These are phyloP conservation scores for Protobothrops flavoviridis DNA, from an alignment of 2,113 vertebrate genomes.

Conservation along the genomic window DNA sequence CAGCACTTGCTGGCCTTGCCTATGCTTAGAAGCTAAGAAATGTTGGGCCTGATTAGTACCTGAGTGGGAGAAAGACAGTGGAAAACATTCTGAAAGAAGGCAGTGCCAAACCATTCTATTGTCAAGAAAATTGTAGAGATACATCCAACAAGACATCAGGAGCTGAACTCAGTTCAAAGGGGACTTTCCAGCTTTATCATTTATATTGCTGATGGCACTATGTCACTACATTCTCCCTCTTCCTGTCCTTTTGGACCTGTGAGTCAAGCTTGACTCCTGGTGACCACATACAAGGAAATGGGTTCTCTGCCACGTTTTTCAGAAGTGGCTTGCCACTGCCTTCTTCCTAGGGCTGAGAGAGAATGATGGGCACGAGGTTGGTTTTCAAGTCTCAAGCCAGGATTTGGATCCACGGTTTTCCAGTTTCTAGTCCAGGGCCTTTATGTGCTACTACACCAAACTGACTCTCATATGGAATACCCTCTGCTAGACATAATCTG, in stretches of 20 bases:
- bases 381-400: not conserved
- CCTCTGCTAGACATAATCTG: not conserved
- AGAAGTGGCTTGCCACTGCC: not conserved
- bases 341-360: not conserved
- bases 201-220: not conserved
- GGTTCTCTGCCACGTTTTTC: not conserved
- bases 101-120: not conserved
- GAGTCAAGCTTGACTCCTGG: not conserved
- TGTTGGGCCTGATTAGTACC: not conserved
- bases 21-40: not conserved
- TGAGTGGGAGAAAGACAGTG: not conserved
- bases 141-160: not conserved
- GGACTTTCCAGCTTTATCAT: not conserved
- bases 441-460: not conserved
- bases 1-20: not conserved
- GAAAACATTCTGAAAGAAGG: not conserved
- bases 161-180: not conserved
- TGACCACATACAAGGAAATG: not conserved
- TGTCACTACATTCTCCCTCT: not conserved
- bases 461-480: not conserved
- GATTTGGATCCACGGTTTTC: not conserved
- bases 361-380: not conserved
- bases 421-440: not conserved
- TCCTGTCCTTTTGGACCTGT: not conserved
- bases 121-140: not conserved